Evolutionary conservation across 92 coral and sea anemone genomes (phyloP).

Genomic region (Meandrina meandrites): DNA sequence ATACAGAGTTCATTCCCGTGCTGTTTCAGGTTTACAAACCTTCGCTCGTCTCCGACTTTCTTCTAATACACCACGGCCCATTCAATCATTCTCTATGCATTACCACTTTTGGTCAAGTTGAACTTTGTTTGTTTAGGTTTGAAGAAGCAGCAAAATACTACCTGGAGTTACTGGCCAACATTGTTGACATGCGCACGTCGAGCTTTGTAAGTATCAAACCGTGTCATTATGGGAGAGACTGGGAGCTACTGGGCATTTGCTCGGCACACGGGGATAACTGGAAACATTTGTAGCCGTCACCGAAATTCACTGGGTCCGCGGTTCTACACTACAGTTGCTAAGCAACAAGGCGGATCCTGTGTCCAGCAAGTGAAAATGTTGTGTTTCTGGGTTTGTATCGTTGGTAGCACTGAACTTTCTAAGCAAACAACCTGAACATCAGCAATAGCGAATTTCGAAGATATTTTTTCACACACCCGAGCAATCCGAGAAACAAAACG

Average conservation of each 20-base stretch:
- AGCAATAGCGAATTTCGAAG: background rate
- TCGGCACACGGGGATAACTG: too few relatives aligned
- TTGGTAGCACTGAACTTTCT: background rate
- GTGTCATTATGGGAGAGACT: background rate
- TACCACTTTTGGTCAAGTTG: background rate
- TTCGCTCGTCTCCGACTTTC: background rate
- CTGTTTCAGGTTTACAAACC: background rate
- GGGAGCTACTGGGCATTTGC: too few relatives aligned
- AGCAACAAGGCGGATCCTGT: background rate
- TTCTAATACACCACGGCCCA: background rate
- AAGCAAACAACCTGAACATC: background rate
- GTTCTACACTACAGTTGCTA: background rate
- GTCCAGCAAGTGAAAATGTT: too few relatives aligned
- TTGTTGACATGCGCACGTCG: slow-evolving; percentile 20
- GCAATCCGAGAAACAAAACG: background rate
- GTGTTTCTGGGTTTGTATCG: background rate
- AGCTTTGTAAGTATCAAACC: slow-evolving; percentile 8
- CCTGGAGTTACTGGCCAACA: slow-evolving; percentile 39
- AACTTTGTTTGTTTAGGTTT: slow-evolving; percentile 28
- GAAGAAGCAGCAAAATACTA: slow-evolving; percentile 43
- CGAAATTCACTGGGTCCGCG: background rate
- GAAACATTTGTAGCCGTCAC: background rate
- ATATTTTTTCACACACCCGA: background rate
- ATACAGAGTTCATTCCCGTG: background rate
- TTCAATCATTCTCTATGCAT: background rate